phyloP scores from a whole-genome alignment of 2,888 invertebrate species.

The Atrina japonica region DNA sequence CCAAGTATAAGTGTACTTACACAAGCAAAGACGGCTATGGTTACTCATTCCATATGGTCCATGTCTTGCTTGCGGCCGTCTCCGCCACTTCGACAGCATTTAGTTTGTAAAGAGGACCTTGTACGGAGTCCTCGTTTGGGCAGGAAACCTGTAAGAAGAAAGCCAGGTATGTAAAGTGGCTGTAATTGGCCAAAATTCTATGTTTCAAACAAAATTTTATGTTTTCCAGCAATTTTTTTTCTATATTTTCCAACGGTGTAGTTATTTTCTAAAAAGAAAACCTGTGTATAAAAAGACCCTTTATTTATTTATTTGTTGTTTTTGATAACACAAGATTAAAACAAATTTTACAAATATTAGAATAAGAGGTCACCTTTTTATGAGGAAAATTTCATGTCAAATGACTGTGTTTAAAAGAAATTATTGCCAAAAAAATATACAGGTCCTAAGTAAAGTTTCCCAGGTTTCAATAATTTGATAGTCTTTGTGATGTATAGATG shows the following conservation, averaged over 20 bases:
- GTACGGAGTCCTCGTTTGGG: conserved; percentile 74
- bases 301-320: too few relatives aligned
- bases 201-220: background rate
- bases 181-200: too few relatives aligned
- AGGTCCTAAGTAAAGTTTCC: too few relatives aligned
- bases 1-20: conserved; percentile 73
- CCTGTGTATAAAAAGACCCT: background rate
- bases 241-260: background rate
- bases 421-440: too few relatives aligned
- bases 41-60: conserved; percentile 79
- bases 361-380: too few relatives aligned
- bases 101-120: conserved; percentile 79
- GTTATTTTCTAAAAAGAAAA: background rate
- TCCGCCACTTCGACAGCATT: conserved; percentile 90
- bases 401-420: too few relatives aligned
- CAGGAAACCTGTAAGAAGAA: conserved; percentile 67
- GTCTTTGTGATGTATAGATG: too few relatives aligned
- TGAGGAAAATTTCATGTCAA: too few relatives aligned
- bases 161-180: conserved; percentile 67
- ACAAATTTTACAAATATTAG: too few relatives aligned
- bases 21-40: conserved; percentile 74
- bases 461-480: too few relatives aligned
- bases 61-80: conserved; percentile 93
- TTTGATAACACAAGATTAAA: too few relatives aligned
- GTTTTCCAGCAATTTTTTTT: background rate